phyloP scores from a whole-genome alignment of 2,888 invertebrate species.

The Tryphoninae sp. region DNA sequence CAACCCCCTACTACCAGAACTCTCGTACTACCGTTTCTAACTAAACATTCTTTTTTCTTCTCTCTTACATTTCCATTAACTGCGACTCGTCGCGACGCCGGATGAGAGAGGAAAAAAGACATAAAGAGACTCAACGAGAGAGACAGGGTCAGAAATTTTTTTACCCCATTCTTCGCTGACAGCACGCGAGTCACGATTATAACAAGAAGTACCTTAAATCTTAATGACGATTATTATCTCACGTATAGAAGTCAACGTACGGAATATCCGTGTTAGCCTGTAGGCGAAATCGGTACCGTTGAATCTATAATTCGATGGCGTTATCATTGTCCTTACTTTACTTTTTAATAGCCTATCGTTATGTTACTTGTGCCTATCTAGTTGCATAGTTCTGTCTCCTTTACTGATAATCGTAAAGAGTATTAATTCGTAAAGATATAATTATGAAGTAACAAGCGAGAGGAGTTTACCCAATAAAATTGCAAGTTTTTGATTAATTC shows the following conservation, averaged over 20 bases:
- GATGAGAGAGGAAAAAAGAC: not conserved
- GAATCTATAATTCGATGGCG: not conserved
- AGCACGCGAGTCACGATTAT: not conserved
- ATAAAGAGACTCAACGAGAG: not conserved
- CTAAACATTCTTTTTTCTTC: conserved; percentile 46
- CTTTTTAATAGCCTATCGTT: conserved; percentile 1
- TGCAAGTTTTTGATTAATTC: conserved; percentile 29
- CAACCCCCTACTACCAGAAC: conserved; percentile 51
- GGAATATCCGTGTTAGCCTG: conserved; percentile 20
- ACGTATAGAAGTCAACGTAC: conserved; percentile 31
- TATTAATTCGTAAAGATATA: conserved; percentile 15
- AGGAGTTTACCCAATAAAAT: not conserved
- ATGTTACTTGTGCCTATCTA: not conserved
- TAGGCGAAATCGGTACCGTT: conserved; percentile 27
- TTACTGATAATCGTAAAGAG: conserved; percentile 1
- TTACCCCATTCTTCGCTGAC: conserved; percentile 15
- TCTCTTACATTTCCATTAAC: conserved; percentile 16
- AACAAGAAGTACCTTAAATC: not conserved
- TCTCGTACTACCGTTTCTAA: conserved; percentile 52
- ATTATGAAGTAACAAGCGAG: conserved; percentile 39
- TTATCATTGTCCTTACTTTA: conserved; percentile 3
- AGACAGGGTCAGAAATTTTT: too few relatives aligned
- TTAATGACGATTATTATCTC: conserved; percentile 31
- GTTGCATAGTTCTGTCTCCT: not conserved
- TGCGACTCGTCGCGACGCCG: conserved; percentile 7